These are phyloP conservation scores for Siderastrea radians DNA, from an alignment of 92 coral and sea anemone genomes.

Conservation along the genomic window DNA sequence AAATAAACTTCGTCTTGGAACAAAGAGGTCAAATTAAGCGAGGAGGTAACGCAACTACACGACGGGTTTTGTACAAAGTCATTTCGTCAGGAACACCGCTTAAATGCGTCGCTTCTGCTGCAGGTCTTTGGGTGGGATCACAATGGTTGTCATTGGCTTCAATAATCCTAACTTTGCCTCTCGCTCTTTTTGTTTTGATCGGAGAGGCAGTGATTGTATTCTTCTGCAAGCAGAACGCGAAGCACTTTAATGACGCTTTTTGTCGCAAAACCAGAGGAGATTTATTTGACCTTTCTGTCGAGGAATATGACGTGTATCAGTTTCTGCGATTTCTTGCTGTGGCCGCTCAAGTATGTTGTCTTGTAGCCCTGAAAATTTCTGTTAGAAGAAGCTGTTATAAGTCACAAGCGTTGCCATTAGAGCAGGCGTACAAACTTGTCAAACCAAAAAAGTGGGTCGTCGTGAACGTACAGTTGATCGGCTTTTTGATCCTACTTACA, in stretches of 20 bases:
- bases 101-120: constrained; percentile 24
- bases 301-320: constrained; percentile 1
- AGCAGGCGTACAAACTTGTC: constrained; percentile 42
- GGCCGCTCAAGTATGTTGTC: constrained; percentile 41
- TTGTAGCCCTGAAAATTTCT: constrained; percentile 21
- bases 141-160: constrained; percentile 2
- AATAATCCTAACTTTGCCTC: constrained; percentile 19
- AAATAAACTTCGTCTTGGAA: constrained; percentile 2
- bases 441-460: constrained; percentile 40
- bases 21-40: neutral
- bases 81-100: constrained; percentile 25
- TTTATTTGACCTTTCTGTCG: neutral
- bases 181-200: constrained; percentile 3
- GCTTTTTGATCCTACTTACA: constrained; percentile 36
- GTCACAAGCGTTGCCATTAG: constrained; percentile 9
- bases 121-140: constrained; percentile 43
- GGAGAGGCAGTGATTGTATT: constrained; percentile 30
- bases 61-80: neutral
- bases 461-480: constrained; percentile 43
- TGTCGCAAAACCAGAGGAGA: constrained; percentile 40
- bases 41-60: neutral
- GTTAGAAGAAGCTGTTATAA: constrained; percentile 6
- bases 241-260: constrained; percentile 26
- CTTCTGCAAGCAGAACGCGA: constrained; percentile 16
- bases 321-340: constrained; percentile 29